Evolutionary conservation across 2,113 vertebrate genomes (phyloP).

Genomic region (Gracilinanus agilis): DNA sequence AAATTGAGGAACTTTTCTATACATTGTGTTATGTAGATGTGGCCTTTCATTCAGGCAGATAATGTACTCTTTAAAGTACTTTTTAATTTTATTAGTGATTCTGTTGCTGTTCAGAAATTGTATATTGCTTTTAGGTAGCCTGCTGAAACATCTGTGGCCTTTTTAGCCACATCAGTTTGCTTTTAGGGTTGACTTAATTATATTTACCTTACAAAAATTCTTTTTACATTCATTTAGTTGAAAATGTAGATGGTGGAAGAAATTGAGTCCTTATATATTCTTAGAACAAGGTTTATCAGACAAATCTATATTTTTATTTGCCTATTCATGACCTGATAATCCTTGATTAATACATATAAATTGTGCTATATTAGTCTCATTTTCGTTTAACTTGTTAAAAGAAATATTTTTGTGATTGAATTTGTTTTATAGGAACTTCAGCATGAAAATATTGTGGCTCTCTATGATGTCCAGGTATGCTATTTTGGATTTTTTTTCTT

Average conservation of each 20-base stretch:
- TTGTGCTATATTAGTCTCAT: conserved; percentile 24
- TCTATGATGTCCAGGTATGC: conserved; percentile 98
- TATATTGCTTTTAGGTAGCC: conserved; percentile 30
- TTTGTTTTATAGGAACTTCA: conserved; percentile 93
- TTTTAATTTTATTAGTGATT: conserved; percentile 42
- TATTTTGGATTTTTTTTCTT: conserved; percentile 38
- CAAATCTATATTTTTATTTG: conserved; percentile 26
- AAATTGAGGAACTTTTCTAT: conserved; percentile 10
- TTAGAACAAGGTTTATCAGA: conserved; percentile 33
- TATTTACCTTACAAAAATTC: conserved; percentile 16
- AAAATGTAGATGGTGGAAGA: conserved; percentile 3
- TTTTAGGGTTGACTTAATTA: conserved; percentile 19
- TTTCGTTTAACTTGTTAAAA: conserved; percentile 46
- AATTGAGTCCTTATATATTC: not conserved
- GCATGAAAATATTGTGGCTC: conserved; percentile 98
- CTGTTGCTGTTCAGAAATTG: conserved; percentile 42
- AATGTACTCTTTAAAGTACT: conserved; percentile 40
- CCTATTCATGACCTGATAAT: conserved; percentile 28
- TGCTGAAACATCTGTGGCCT: not conserved
- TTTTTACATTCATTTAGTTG: conserved; percentile 9
- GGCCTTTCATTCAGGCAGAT: conserved; percentile 38
- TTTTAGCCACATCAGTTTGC: conserved; percentile 19
- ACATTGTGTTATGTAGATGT: conserved; percentile 47
- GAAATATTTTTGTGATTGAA: conserved; percentile 62
- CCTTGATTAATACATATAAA: conserved; percentile 30